phyloP scores from a whole-genome alignment of 2,113 vertebrate genomes.

The Lycaon pictus region DNA sequence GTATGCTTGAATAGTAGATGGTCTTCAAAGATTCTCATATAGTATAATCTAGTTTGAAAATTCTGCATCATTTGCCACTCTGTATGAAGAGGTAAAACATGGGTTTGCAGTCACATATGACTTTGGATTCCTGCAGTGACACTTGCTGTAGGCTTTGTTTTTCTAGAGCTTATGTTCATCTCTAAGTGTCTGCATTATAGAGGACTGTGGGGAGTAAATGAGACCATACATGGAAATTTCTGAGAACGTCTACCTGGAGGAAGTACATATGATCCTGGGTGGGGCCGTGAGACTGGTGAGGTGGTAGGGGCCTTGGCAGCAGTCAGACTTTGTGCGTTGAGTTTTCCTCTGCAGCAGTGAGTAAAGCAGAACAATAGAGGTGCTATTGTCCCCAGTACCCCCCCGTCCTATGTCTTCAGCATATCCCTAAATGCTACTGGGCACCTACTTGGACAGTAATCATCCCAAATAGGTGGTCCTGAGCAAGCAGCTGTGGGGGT shows the following conservation, averaged over 20 bases:
- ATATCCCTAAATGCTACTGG: rapidly evolving
- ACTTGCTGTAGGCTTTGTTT: background rate
- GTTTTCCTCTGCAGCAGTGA: background rate
- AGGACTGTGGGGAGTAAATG: no score
- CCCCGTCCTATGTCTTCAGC: background rate
- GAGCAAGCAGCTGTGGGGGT: no score
- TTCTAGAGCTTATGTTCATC: background rate
- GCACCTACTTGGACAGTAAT: background rate
- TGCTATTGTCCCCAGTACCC: rapidly evolving
- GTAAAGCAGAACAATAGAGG: rapidly evolving
- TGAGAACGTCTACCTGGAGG: background rate
- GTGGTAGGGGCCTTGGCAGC: background rate
- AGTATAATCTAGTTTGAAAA: background rate
- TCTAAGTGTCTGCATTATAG: background rate
- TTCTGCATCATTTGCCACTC: background rate
- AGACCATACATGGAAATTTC: background rate
- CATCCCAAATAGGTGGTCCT: rapidly evolving
- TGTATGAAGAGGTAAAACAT: no score
- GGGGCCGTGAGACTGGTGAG: no score
- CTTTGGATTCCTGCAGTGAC: background rate
- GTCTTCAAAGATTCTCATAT: background rate
- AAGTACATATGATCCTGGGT: no score
- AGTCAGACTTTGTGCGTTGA: background rate
- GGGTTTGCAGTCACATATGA: background rate
- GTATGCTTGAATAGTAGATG: rapidly evolving